Evolutionary conservation across 2,113 vertebrate genomes (phyloP), one percentile per base, ranked within the genome.

Genomic region (Phaethon lepturus): DNA sequence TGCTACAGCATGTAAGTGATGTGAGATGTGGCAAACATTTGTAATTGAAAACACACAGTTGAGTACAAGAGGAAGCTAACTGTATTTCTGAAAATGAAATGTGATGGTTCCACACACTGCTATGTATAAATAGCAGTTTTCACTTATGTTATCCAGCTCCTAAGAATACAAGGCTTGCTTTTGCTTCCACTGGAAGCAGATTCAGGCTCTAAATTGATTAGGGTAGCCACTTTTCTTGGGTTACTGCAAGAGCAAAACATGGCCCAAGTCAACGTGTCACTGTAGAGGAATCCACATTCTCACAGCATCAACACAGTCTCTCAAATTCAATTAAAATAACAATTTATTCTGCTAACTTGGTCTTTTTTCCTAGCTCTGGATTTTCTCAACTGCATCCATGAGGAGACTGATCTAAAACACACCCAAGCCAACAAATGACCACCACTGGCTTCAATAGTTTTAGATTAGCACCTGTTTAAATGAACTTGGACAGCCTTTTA

Each of bases 31-130:
- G 68, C 5, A 29, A 95, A 90, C 44, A 38, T 63, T 67, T 79
- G 76, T 56, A 92, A 87, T 82, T 94, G 95, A 84, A 95, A 95
- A 69, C 62, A 92, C 73, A 71, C 31, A 71, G 69, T 8, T 92
- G 75, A 95, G 44, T n/a, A 66, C 66, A 91, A 76, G 55, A 94
- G 28, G 74, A 84, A 94, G 50, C 29, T 59, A 81, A 52, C 24
- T 58, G 44, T 33, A 33, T 73, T 95, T 91, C 89, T 82, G 80
- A 69, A 90, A 87, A 94, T 15, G 45, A 89, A 89, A 93, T 11
- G 24, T 28, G 58, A 79, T 50, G 42, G 81, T 75, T 95, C 73
- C 67, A 79, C 42, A 28, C 38, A 38, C 38, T 38, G 38, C 38
- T 38, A 38, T 29, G 31, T 82, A 45, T 47, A 91, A 91, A 40